phyloP scores from a whole-genome alignment of 2,113 vertebrate species.

The Carassius carassius region DNA sequence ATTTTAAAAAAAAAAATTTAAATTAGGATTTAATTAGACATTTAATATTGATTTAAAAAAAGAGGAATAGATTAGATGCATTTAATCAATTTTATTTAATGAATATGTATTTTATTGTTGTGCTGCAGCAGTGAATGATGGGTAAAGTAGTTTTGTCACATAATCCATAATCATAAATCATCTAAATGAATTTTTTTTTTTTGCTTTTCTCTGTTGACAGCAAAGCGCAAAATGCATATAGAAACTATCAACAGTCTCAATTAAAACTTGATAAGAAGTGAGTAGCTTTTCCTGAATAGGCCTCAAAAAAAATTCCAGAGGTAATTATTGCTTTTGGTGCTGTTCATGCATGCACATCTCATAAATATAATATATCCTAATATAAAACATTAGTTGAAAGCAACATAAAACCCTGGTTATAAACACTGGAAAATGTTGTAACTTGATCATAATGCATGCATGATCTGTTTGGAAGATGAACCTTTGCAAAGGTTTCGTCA shows the following conservation, averaged over 20 bases:
- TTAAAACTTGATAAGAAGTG: neutral
- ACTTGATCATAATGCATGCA: neutral
- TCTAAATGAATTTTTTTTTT: neutral
- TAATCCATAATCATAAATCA: slow-evolving; percentile 5
- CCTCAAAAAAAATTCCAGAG: neutral
- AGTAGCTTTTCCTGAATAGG: neutral
- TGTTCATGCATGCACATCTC: neutral
- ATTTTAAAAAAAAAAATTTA: too few relatives aligned
- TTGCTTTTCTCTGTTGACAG: neutral
- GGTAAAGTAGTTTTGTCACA: neutral
- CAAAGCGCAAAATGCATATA: neutral
- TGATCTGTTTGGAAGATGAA: neutral
- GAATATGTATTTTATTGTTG: neutral
- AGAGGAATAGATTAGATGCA: neutral
- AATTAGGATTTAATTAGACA: neutral
- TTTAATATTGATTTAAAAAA: neutral
- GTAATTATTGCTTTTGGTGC: neutral
- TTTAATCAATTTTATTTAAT: neutral
- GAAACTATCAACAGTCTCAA: neutral
- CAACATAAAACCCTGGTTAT: neutral
- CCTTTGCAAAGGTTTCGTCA: neutral
- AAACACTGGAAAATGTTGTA: neutral
- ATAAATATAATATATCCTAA: neutral
- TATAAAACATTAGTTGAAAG: neutral
- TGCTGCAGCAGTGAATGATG: neutral